These are phyloP conservation scores for Notamacropus eugenii DNA, from an alignment of 2,797 vertebrate species.

Conservation along the genomic window DNA sequence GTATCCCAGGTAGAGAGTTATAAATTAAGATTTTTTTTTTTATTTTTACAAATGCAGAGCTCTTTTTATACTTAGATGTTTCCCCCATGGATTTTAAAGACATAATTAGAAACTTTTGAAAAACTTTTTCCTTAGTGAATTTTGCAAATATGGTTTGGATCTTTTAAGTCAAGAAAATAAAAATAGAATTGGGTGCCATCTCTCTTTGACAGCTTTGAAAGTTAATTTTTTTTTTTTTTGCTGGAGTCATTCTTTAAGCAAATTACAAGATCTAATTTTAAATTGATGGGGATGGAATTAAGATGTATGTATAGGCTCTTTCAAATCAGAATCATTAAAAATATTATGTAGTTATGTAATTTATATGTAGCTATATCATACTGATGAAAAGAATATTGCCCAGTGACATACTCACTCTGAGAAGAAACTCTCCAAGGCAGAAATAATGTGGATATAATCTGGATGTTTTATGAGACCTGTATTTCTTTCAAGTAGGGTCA, in stretches of 20 bases:
- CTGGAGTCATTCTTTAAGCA: not conserved
- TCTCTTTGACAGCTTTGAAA: not conserved
- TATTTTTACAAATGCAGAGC: not conserved
- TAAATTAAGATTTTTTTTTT: not conserved
- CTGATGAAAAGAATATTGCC: not conserved
- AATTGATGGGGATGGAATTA: not conserved
- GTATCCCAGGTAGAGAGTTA: not conserved
- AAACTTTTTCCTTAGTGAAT: not conserved
- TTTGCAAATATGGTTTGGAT: not conserved
- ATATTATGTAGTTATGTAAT: not conserved
- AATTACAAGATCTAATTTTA: not conserved
- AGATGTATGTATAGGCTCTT: not conserved
- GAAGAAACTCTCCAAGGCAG: not conserved
- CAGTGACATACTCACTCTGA: not conserved
- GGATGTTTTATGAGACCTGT: not conserved
- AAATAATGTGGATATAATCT: not conserved
- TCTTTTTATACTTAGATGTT: not conserved
- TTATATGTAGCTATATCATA: not conserved
- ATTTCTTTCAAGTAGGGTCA: not conserved
- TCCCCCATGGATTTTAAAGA: not conserved
- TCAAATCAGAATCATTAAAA: not conserved
- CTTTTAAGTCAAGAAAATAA: not conserved
- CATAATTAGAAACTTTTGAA: not conserved
- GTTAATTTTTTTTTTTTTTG: too few species aligned
- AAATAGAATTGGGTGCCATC: not conserved